A percentile compares a stretch with the other conserved stretches of the same genome.
phyloP scores from a whole-genome alignment of 2,113 vertebrate genomes.

The Cottus gobio region DNA sequence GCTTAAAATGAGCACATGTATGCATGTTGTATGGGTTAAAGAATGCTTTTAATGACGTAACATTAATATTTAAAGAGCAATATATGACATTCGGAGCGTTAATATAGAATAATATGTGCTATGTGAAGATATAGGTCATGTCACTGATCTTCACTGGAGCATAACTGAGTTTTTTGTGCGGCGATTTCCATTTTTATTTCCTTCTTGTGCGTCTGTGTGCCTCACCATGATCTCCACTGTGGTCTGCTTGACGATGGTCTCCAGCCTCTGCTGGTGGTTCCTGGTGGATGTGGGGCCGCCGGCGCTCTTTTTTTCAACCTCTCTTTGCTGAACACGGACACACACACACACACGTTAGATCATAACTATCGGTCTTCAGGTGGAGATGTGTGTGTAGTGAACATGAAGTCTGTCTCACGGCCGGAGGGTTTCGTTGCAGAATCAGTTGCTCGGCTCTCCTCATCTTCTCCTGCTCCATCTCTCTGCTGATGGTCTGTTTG shows the following conservation, averaged over 20 bases:
- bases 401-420: conserved; percentile 69
- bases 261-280: conserved; percentile 89
- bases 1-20: not conserved
- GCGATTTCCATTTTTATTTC: not conserved
- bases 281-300: conserved; percentile 38
- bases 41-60: not conserved
- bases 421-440: conserved; percentile 65
- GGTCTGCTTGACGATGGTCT: conserved; percentile 84
- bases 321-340: conserved; percentile 43
- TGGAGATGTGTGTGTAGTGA: not conserved
- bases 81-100: not conserved
- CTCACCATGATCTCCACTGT: conserved; percentile 87
- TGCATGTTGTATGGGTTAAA: not conserved
- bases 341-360: conserved; percentile 10
- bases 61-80: not conserved
- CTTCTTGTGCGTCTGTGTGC: not conserved
- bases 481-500: conserved; percentile 94
- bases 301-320: conserved; percentile 44
- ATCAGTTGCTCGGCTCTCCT: conserved; percentile 86
- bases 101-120: not conserved
- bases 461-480: conserved; percentile 96
- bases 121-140: not conserved
- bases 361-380: not conserved
- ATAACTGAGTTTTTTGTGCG: not conserved
- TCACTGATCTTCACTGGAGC: not conserved